Conservation (phyloP, 1,140 invertebrate species). For the Cydia strobilella region DNA sequence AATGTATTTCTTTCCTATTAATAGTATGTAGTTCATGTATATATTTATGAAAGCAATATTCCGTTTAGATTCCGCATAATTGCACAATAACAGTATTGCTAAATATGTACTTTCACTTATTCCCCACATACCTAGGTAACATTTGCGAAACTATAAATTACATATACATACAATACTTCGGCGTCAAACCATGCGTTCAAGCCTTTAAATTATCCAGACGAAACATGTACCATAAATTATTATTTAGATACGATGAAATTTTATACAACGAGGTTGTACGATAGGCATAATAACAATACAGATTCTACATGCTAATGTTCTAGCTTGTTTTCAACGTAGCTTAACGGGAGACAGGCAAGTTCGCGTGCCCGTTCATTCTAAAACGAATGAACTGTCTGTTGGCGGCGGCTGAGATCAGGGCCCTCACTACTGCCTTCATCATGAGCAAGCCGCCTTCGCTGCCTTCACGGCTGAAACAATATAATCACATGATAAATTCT, state of each 20-base stretch:
- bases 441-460: constrained; percentile 85
- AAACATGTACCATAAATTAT: constrained; percentile 17
- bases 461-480: constrained; percentile 84
- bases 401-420: constrained; percentile 16
- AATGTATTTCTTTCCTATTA: constrained; percentile 19
- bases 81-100: constrained; percentile 26
- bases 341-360: not conserved
- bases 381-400: constrained; percentile 59
- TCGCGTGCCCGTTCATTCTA: constrained; percentile 53
- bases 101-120: constrained; percentile 25
- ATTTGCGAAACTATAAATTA: constrained; percentile 15
- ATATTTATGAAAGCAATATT: constrained; percentile 31
- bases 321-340: constrained; percentile 10
- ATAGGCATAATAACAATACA: constrained; percentile 11
- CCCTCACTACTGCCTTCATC: constrained; percentile 67
- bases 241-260: constrained; percentile 7
- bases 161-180: constrained; percentile 10
- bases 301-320: constrained; percentile 10
- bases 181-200: not conserved
- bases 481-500: no score
- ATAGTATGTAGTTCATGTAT: constrained; percentile 31
- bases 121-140: constrained; percentile 15
- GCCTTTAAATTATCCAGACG: not conserved
- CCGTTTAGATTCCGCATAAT: not conserved
- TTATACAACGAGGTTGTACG: constrained; percentile 9